A percentile compares a stretch with the other conserved stretches of the same genome.
phyloP scores from a whole-genome alignment of 1,140 invertebrate species.

The Papilio aristodemus region DNA sequence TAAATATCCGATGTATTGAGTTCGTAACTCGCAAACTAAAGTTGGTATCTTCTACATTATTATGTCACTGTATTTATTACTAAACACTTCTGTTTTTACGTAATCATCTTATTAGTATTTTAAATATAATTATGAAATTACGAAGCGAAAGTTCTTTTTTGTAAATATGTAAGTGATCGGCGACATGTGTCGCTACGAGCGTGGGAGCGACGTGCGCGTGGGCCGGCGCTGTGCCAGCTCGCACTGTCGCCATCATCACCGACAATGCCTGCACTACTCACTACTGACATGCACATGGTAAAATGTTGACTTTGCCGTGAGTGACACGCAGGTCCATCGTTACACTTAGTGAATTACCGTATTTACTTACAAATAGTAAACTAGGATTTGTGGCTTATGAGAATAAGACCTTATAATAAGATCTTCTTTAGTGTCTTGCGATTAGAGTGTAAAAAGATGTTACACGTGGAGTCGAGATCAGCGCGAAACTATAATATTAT shows the following conservation, averaged over 20 bases:
- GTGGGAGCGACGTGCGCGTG: background rate
- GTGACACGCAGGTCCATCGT: too few species aligned
- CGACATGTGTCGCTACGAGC: background rate
- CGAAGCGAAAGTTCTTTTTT: background rate
- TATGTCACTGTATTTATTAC: background rate
- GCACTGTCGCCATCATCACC: too few species aligned
- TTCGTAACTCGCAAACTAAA: too few species aligned
- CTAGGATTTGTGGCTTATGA: too few species aligned
- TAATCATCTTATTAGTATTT: background rate
- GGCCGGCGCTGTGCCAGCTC: too few species aligned
- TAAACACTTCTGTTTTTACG: background rate
- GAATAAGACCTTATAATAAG: background rate
- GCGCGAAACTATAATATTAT: slow-evolving; percentile 15
- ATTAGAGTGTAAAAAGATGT: background rate
- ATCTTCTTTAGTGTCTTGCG: background rate
- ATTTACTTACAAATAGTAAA: too few species aligned
- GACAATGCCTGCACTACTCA: too few species aligned
- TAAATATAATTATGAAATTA: background rate
- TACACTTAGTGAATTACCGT: too few species aligned
- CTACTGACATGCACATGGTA: background rate
- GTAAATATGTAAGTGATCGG: slow-evolving; percentile 2
- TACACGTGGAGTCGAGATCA: background rate
- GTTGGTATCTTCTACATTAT: too few species aligned
- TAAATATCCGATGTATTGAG: too few species aligned
- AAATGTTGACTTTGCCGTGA: too few species aligned